Evolutionary conservation across 2,113 vertebrate genomes (phyloP).

Genomic region (Menidia beryllina): DNA sequence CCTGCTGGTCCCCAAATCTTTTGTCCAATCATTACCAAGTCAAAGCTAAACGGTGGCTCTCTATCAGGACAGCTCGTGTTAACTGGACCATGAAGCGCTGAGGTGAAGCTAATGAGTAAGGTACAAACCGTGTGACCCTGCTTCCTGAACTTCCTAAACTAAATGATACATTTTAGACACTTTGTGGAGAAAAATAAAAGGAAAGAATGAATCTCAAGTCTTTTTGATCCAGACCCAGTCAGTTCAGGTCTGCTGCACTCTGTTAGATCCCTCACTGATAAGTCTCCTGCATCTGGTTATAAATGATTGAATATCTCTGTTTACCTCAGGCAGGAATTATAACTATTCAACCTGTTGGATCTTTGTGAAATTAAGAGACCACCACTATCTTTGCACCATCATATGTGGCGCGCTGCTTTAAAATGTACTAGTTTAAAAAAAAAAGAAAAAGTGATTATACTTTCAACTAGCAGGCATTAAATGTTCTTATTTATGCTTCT

Average conservation of each 20-base stretch:
- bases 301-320: slow-evolving; percentile 65
- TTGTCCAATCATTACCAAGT: slow-evolving; percentile 15
- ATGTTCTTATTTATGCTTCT: slow-evolving; percentile 1
- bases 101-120: no score
- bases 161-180: not conserved
- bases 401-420: not conserved
- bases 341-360: slow-evolving; percentile 20
- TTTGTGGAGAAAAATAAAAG: not conserved
- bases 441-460: not conserved
- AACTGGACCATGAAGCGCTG: not conserved
- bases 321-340: slow-evolving; percentile 53
- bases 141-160: not conserved
- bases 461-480: slow-evolving; percentile 9
- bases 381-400: not conserved
- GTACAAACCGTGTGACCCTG: not conserved
- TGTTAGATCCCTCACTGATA: slow-evolving; percentile 53
- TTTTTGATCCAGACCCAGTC: not conserved
- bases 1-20: not conserved
- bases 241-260: slow-evolving; percentile 21
- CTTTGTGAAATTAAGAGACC: slow-evolving; percentile 24
- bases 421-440: slow-evolving; percentile 19
- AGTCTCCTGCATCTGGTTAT: slow-evolving; percentile 53
- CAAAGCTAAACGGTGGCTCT: slow-evolving; percentile 23
- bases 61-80: not conserved
- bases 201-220: slow-evolving; percentile 6